Percentiles rank a stretch among this genome's conserved stretches.
Evolutionary conservation across 1,140 invertebrate species (phyloP).

Genomic region (Drepana arcuata): DNA sequence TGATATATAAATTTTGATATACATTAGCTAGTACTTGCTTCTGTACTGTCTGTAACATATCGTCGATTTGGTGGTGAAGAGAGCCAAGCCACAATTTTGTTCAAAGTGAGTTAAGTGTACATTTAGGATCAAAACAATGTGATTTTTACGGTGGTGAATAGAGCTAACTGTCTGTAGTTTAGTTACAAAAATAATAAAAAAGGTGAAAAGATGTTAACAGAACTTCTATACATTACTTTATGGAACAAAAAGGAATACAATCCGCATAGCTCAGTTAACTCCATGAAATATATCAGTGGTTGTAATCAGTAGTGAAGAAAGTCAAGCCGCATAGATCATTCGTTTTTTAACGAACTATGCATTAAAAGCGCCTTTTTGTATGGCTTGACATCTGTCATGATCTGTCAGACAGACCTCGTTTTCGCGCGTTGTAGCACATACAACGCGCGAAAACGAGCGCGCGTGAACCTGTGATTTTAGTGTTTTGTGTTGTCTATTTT

Average conservation of each 20-base stretch:
- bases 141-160: neutral
- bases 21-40: no score
- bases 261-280: neutral
- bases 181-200: neutral
- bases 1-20: no score
- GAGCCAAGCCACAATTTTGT: neutral
- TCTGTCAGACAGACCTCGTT: neutral
- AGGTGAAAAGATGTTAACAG: neutral
- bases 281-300: neutral
- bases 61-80: neutral
- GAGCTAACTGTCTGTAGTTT: neutral
- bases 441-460: no score
- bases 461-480: neutral
- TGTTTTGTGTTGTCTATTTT: neutral
- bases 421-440: neutral
- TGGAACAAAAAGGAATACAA: neutral
- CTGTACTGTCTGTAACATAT: no score
- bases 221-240: neutral
- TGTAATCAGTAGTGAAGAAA: neutral
- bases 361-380: neutral
- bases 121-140: neutral
- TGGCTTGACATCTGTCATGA: neutral
- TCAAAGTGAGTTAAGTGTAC: neutral
- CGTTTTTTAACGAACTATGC: neutral
- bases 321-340: neutral